Evolutionary conservation across 2,113 vertebrate genomes (phyloP), one percentile per base, ranked within the genome.

Genomic region (Cromileptes altivelis): DNA sequence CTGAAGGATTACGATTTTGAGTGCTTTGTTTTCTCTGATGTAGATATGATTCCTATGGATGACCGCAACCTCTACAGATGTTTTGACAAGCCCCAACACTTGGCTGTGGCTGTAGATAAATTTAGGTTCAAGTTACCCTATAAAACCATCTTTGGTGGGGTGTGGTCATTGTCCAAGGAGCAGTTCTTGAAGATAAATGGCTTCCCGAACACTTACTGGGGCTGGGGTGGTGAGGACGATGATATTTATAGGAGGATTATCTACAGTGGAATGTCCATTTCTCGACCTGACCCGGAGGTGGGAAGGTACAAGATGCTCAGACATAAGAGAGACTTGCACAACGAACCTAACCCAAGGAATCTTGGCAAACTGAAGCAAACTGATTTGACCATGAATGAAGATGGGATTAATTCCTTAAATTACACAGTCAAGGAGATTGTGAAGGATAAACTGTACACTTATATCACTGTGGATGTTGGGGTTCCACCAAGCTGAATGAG

Each of bases 161-260:
- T 27, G 27, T 27, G 27, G 27, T 27, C 98, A 55, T 85, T 99
- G 72, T 97, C 96, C 90, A 98, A 97, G 88, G 84, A 96, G 3
- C 98, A 99, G 37, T 99, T 94, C 90, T 85, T 94, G 73, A 96
- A 96, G 85, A 98, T 99, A 64, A 99, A 99, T 12, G 98, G 98
- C 81, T 99, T 98, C 89, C 96, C 98, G 8, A 99, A 99, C 90
- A 96, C 96, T 60, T 99, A 97, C 74, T 99, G 98, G 98, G 98
- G 98, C 78, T 99, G 98, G 98, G 98, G 98, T 60, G 98, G 97
- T 0, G 98, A 99, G 95, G 98, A 99, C 45, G 98, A 99, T 0
- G 98, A 99, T 82, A 97, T 99, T 85, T 98, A 95, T 87, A 96
- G 95, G 0, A 71, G 92, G 47, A 9, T 93, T 21, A 0, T 21